Evolutionary conservation across 2,797 vertebrate species (phyloP), one percentile per base, ranked within the genome.

Genomic region (Percopsis omiscomaycus): DNA sequence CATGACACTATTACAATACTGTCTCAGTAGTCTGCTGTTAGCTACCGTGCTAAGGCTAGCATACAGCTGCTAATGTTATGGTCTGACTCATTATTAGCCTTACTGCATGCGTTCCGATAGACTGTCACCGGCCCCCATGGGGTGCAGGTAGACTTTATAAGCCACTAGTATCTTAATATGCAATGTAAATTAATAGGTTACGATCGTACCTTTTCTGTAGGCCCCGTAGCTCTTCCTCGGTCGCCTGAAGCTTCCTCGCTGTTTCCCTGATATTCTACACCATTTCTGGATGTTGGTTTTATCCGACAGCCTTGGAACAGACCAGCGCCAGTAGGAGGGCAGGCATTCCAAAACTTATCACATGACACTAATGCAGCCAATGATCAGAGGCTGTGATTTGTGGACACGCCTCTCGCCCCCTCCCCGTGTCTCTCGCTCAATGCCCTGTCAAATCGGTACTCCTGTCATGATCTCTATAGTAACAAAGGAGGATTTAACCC

Each of bases 301-400:
- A 78, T 61, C 84, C 77, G 77, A 75, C 71, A 69, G 70, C 49
- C 80, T 85, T 71, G 62, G 76, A 68, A 84, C 69, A 81, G 77
- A 88, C 62, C 75, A 80, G 82, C 67, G 59, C 62, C 69, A 81
- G 77, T 69, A 72, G 75, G 46, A 64, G 73, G 75, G 77, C 54
- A 37, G 60, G 90, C 90, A 78, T 91, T 93, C 92, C 92, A 82
- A 68, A 84, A 78, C 70, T 76, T 63, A 51, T 10, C 74, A 92
- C 77, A 85, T 93, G 86, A 91, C 76, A 13, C 1, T 0, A 0
- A 0, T 3, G 2, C 14, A 59, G 6, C 92, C 92, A 93, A 92
- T 93, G 46, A 51, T 13, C 37, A 3, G 8, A 3, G 12, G 42
- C 50, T 0, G 2, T 55, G 54, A 4, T n/a, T 0, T 46, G 16